Base-by-base conservation (phyloP, 2,113 vertebrate genomes). In the Corvus moneduloides region DNA sequence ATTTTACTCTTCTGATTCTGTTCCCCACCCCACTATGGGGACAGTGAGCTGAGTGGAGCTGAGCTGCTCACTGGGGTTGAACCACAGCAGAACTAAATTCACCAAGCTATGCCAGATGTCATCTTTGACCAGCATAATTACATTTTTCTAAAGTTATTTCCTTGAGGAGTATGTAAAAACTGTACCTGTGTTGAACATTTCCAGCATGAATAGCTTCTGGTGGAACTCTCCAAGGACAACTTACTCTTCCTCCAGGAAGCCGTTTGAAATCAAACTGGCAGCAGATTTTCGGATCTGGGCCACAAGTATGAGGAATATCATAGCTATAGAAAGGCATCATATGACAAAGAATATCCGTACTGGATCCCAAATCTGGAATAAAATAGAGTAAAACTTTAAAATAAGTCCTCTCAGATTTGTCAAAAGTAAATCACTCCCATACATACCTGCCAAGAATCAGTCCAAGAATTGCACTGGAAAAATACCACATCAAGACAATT, bases 301-400 rank as follows among this genome's bases (percentile, higher is more conserved):
- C 99, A 33, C 99, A 99, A 14, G 99, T 99, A 96, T 99, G 99
- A 64, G 99, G 99, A 56, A 99, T 32, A 51, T 99, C 99, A 59
- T 99, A 99, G 96, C 99, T 99, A 98, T 99, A 99, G 98, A 99
- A 99, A 37, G 99, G 99, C 99, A 99, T 99, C 99, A 99, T 99
- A 97, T 99, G 99, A 96, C 99, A 99, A 43, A 98, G 97, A 93
- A 99, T 99, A 97, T 99, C 99, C 90, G 99, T 99, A 96, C 83
- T 97, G 85, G 98, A 97, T 96, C 98, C 98, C 89, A 97, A 86
- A 97, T 99, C 99, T 99, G 96, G 63, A 98, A 97, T 88, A 86
- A 83, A 97, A 95, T 82, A 90, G 55, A 91, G 43, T 20, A 89
- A 3, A 83, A 8, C 11, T 74, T 81, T 66, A 91, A 77, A 89